Base-by-base conservation (phyloP, 2,888 invertebrate genomes). In the Apodemia zela region DNA sequence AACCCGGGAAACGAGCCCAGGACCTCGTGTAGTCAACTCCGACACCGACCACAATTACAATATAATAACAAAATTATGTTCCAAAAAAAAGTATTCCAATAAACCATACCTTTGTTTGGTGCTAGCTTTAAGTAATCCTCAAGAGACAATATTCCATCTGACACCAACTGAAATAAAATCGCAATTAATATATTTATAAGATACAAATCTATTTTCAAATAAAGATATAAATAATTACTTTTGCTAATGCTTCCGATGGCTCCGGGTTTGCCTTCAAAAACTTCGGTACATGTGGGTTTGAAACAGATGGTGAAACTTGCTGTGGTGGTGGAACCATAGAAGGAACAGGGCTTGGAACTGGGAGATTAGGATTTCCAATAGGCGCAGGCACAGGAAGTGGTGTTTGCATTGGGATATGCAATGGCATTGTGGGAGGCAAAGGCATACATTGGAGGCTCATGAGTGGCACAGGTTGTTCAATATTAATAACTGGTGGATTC, bases 81-180 rank as follows among this genome's bases (percentile, higher is more conserved):
- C 33, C 33, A 33, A 15, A 42, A 42, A 60, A 61, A 7, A 58
- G n/a, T 54, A 38, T 33, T 54, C 11, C 35, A n/a, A 25, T 11
- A 21, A 58, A 47, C 15, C 18, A 66, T 82, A 89, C 90, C 86
- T 84, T 87, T 89, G 70, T 83, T 85, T 65, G 90, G 90, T 61
- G 89, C 83, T 65, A 90, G 79, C 70, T 91, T 91, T 68, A 89
- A 71, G 73, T 89, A 90, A 73, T 90, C 90, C 77, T 84, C 85
- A 74, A 87, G 78, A 60, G 89, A 89, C 71, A 91, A 80, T 73
- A 87, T 89, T 42, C 90, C 91, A 68, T 90, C 90, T 67, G 88
- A 88, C 61, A 89, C 84, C 81, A 91, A 83, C 90, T 90, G 89
- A 75, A 90, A 90, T 75, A 57, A 8, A 57, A 80, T 78, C 75